Evolutionary conservation across 2,113 vertebrate species (phyloP), one percentile per base, ranked within the genome.

Genomic region (Brachyistius frenatus): DNA sequence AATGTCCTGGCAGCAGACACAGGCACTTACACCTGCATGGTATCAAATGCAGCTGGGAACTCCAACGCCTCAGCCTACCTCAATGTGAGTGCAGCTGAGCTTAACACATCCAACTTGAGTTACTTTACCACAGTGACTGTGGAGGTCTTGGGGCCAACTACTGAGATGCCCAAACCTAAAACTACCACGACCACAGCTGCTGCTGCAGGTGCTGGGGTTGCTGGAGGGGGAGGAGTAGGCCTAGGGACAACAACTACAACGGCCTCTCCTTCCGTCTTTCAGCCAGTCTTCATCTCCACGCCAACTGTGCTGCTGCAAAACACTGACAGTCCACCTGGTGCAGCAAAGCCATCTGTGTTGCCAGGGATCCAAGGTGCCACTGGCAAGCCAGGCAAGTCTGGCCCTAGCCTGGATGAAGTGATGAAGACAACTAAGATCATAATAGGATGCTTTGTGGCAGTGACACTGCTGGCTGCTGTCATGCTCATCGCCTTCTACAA

Each of bases 391-490:
- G 95, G 96, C 68, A 93, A 89, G 71, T 71, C 92, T 7, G 92
- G 91, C 46, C 96, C 98, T 80, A 99, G 98, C 89, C 81, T 99
- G 85, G 98, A 99, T 67, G 98, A 99, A 92, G 97, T 99, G 83
- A 99, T 99, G 98, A 97, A 96, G 94, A 99, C 98, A 89, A 99
- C 98, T 67, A 99, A 99, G 90, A 99, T 99, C 89, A 99, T 99
- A 94, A 99, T 99, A 61, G 98, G 97, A 41, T 99, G 98, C 92
- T 99, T 99, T 70, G 98, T 99, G 92, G 97, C 98, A 0, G 97
- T 99, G 65, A 99, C 98, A 7, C 93, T 99, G 55, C 79, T 99
- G 72, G 98, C 98, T 69, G 98, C 98, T 0, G 95, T 98, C 92
- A 99, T 99, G 98, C 90, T 99, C 84, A 97, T 99, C 32, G 97